Conservation (phyloP, 2,888 invertebrate species). For the Coleophora flavipennella region DNA sequence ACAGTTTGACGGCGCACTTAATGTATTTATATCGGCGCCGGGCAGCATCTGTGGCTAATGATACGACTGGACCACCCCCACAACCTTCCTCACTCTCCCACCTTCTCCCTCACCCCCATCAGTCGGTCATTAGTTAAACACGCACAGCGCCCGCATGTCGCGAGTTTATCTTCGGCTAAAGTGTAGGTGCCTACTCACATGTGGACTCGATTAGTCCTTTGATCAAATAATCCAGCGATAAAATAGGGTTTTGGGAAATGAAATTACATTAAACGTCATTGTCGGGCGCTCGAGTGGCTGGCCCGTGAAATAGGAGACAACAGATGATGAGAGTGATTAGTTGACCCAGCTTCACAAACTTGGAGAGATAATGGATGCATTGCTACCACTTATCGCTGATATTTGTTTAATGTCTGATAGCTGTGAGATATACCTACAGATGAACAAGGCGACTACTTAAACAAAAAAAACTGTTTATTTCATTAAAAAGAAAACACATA, state of each 20-base stretch:
- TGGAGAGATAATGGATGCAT: not conserved
- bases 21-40: constrained; percentile 67
- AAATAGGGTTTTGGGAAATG: constrained; percentile 66
- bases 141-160: constrained; percentile 71
- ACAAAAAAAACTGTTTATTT: too few relatives aligned
- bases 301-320: constrained; percentile 27
- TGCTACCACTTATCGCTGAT: not conserved
- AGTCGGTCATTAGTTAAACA: constrained; percentile 73
- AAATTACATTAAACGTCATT: constrained; percentile 65
- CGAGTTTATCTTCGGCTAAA: constrained; percentile 70
- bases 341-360: constrained; percentile 2
- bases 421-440: too few relatives aligned
- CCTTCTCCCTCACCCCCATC: constrained; percentile 41
- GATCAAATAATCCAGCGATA: constrained; percentile 70
- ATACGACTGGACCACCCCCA: constrained; percentile 56
- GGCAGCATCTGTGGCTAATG: constrained; percentile 71
- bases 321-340: not conserved
- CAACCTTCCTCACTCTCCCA: constrained; percentile 18
- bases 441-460: too few relatives aligned
- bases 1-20: constrained; percentile 68
- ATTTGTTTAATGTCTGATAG: too few relatives aligned
- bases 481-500: too few relatives aligned
- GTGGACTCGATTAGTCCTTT: constrained; percentile 71
- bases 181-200: constrained; percentile 48
- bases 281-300: constrained; percentile 29